Conservation (phyloP, 2,797 vertebrate genomes). For the Esox lucius region DNA sequence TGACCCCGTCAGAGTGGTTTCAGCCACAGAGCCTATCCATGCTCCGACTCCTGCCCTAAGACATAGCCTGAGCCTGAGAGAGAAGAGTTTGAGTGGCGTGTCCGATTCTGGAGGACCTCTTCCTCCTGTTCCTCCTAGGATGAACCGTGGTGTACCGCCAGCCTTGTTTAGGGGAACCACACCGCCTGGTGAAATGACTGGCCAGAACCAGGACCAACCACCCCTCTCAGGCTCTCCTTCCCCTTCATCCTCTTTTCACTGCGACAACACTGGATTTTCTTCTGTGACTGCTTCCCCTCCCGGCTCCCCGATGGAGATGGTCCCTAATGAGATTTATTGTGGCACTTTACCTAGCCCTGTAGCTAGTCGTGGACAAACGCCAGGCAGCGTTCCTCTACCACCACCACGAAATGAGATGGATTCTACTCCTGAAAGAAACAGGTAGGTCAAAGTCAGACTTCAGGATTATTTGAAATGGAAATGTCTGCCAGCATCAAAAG, state of each 20-base stretch:
- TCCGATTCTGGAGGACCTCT: constrained; percentile 37
- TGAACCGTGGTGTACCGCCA: constrained; percentile 47
- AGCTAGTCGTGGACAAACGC: constrained; percentile 36
- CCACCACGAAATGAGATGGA: constrained; percentile 55
- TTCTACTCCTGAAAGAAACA: constrained; percentile 58
- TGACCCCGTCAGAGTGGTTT: constrained; percentile 26
- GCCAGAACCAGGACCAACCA: constrained; percentile 25
- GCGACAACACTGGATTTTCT: constrained; percentile 46
- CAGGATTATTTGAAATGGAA: neutral
- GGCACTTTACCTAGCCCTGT: constrained; percentile 69
- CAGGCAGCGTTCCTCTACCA: constrained; percentile 56
- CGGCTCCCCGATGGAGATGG: constrained; percentile 78
- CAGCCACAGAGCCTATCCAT: neutral
- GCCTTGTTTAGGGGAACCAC: constrained; percentile 35
- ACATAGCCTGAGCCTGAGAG: constrained; percentile 19
- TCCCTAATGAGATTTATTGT: constrained; percentile 88
- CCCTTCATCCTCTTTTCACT: constrained; percentile 36
- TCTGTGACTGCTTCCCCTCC: constrained; percentile 42
- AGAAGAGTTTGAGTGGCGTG: constrained; percentile 38
- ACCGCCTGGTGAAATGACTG: constrained; percentile 26
- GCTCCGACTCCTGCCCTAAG: constrained; percentile 2
- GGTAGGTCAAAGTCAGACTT: constrained; percentile 60
- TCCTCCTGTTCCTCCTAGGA: constrained; percentile 73
- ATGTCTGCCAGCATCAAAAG: neutral
- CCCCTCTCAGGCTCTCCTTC: constrained; percentile 28